Evolutionary conservation across 2,888 invertebrate species (phyloP), one percentile per base, ranked within the genome.

Genomic region (Caenorhabditis drosophilae): DNA sequence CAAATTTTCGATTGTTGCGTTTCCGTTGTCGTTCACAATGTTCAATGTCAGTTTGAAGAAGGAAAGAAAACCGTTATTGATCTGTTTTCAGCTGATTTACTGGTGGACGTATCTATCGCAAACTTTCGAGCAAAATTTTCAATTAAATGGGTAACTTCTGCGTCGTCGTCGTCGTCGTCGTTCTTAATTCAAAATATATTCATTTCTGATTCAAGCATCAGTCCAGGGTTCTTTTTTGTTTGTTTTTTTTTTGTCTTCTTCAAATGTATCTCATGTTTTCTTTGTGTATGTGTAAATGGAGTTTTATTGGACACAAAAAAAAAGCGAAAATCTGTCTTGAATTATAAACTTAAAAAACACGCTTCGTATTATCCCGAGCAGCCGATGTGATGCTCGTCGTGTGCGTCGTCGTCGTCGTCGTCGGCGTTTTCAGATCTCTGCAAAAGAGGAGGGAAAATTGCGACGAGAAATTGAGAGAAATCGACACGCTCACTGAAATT

Each of bases 1-100:
- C 86, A 95, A 95, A 82, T 95, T 95, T 85, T 95, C 95, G 34
- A 88, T 97, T 77, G 90, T 97, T 81, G 89, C 95, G 70, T 97
- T 97, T 85, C 97, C 97, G 0, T 90, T 96, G 69, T 90, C 94
- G 78, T 97, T 97, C 85, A 89, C 95, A 82, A 87, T 94, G 75
- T 97, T 97, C 87, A 97, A 97, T 85, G 90, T 91, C 38, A 71
- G 70, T 53, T 51, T 22, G n/a, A n/a, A n/a, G n/a, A n/a, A n/a
- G n/a, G n/a, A n/a, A n/a, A n/a, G n/a, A n/a, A n/a, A n/a, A n/a
- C n/a, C n/a, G n/a, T n/a, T n/a, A 44, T 23, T 22, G 1, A 15
- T 25, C 9, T 23, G 15, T 20, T 73, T 81, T 67, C 64, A 81
- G 81, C 69, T 80, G 38, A 90, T 92, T 77, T 97, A 97, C 85